Evolutionary conservation across 2,113 vertebrate species (phyloP), one percentile per base, ranked within the genome.

Genomic region (Eonycteris spelaea): DNA sequence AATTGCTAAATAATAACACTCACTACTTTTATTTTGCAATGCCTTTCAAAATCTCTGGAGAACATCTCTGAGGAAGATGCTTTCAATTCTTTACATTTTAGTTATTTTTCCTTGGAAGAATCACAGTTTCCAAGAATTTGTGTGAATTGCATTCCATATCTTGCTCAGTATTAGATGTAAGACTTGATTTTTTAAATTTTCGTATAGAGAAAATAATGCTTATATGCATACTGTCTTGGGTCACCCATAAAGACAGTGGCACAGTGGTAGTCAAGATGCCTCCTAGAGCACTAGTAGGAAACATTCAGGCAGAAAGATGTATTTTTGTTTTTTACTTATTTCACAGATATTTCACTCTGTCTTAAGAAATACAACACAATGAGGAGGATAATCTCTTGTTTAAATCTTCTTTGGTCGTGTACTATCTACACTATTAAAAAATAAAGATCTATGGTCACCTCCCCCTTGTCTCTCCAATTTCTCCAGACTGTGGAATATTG

Each of bases 401-500:
- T 68, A 90, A 74, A 78, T 92, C 92, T 57, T 84, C 95, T 94
- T 77, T 86, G 48, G 94, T 67, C 28, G 18, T 92, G 40, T 92
- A 80, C 70, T 90, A n/a, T 67, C 19, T 19, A 90, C 30, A 95
- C 45, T 87, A 55, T 67, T 94, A 85, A 94, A 91, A 91, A 89
- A 91, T 93, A 93, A 89, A 75, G 57, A 65, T 94, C 82, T 68
- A 16, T 87, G 26, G 75, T 93, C 75, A 33, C 63, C 35, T 77
- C 77, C 68, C 43, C n/a, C 70, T 79, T 53, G 11, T 95, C 98
- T 96, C 94, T 86, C 51, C 95, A 93, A 33, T 85, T 68, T 96
- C 97, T 91, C 77, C 91, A 97, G 97, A 98, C 96, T 92, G 96
- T 97, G 98, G 96, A 97, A 97, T 96, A 95, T 85, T 91, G 93